These are phyloP conservation scores for Pantherophis guttatus DNA, from an alignment of 2,113 vertebrate genomes.

Conservation along the genomic window DNA sequence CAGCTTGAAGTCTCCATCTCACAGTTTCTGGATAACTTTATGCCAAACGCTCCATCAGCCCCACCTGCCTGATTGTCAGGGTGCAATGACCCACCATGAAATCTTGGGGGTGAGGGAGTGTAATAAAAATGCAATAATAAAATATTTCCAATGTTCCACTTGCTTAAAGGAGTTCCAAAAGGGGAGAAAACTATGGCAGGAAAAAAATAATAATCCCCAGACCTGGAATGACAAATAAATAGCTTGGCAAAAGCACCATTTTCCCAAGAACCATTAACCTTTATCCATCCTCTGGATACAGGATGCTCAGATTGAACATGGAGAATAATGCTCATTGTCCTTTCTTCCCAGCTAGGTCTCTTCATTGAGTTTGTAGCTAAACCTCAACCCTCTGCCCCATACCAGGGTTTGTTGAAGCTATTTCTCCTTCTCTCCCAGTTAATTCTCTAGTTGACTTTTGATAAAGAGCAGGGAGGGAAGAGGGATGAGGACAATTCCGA, in stretches of 20 bases:
- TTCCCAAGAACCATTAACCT: neutral
- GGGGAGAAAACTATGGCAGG: neutral
- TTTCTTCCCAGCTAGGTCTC: neutral
- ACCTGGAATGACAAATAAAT: neutral
- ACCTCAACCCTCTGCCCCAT: neutral
- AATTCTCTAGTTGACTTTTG: conserved; percentile 3
- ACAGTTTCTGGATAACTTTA: neutral
- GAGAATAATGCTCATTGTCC: neutral
- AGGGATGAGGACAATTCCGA: neutral
- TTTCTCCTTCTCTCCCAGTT: neutral
- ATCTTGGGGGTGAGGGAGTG: no score
- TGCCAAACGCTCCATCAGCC: no score
- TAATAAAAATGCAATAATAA: no score
- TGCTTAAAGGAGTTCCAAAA: no score
- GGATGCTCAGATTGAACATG: neutral
- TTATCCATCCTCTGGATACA: neutral
- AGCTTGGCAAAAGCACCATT: neutral
- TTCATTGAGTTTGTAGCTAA: neutral
- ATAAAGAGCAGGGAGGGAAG: neutral
- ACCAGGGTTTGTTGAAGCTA: neutral
- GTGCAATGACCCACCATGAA: no score
- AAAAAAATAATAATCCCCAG: neutral
- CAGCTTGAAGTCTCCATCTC: no score
- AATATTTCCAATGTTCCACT: neutral
- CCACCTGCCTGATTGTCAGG: no score